phyloP scores from a whole-genome alignment of 1,140 invertebrate genomes.

The Zaprionus ghesquierei region DNA sequence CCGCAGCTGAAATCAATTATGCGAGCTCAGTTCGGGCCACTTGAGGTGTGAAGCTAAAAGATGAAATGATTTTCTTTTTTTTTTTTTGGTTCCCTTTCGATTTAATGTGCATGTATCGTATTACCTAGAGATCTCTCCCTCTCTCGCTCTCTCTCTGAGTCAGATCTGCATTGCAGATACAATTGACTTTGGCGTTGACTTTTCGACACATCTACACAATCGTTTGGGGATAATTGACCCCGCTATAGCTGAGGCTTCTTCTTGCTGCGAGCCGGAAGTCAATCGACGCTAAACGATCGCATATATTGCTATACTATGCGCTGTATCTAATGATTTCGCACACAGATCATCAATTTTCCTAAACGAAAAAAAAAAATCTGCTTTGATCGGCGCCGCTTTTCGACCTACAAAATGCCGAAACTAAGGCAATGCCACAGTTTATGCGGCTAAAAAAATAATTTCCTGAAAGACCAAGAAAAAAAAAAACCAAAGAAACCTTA shows the following conservation, averaged over 20 bases:
- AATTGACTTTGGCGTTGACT: constrained; percentile 20
- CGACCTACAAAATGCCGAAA: constrained; percentile 43
- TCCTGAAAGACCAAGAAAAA: background rate
- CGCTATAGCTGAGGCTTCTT: background rate
- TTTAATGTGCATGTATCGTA: background rate
- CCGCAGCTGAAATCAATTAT: constrained; percentile 64
- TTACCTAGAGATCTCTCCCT: background rate
- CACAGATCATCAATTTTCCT: background rate
- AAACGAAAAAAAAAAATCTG: background rate
- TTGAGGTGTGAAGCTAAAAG: constrained; percentile 67
- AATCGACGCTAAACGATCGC: background rate
- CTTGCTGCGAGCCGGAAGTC: background rate
- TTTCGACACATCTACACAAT: constrained; percentile 16
- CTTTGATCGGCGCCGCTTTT: constrained; percentile 43
- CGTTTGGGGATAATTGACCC: background rate
- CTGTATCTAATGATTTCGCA: constrained; percentile 6
- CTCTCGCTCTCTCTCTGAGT: background rate
- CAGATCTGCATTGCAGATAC: background rate
- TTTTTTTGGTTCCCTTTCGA: background rate
- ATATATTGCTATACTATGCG: background rate
- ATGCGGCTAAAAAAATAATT: background rate
- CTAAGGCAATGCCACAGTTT: constrained; percentile 16
- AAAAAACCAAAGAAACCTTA: background rate
- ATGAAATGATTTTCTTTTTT: constrained; percentile 43
- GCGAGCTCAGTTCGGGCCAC: constrained; percentile 36